Evolutionary conservation across 2,888 invertebrate genomes (phyloP).

Genomic region (Andrena bicolor): DNA sequence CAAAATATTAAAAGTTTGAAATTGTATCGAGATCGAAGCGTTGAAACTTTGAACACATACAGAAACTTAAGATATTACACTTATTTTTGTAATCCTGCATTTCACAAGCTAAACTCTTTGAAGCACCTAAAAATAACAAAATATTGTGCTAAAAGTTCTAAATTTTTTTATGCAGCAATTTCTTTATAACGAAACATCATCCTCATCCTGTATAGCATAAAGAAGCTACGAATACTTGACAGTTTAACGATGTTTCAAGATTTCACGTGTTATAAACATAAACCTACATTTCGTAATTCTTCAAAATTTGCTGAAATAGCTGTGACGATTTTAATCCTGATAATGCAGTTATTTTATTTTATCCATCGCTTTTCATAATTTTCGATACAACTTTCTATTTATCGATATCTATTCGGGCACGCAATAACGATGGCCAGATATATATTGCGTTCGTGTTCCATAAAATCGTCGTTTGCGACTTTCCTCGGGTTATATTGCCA

Average conservation of each 20-base stretch:
- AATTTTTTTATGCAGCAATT: no score
- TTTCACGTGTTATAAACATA: not conserved
- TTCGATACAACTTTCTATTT: not conserved
- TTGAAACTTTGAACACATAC: no score
- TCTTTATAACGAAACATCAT: not conserved
- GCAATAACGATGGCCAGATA: not conserved
- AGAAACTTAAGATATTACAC: no score
- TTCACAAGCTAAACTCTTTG: no score
- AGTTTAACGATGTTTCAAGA: not conserved
- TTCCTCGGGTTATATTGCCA: not conserved
- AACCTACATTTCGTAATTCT: not conserved
- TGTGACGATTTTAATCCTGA: not conserved
- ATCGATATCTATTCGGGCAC: conserved; percentile 3
- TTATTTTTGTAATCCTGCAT: no score
- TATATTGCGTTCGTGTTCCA: not conserved
- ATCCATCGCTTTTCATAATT: not conserved
- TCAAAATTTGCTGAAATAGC: not conserved
- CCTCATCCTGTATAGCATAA: not conserved
- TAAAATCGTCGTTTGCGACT: conserved; percentile 1
- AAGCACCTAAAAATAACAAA: no score
- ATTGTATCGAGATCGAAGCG: no score
- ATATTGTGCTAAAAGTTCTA: no score
- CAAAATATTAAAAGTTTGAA: no score
- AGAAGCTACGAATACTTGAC: not conserved
- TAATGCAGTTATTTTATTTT: not conserved